Conservation (phyloP, 2,113 vertebrate genomes). For the Pachyramphus minor region DNA sequence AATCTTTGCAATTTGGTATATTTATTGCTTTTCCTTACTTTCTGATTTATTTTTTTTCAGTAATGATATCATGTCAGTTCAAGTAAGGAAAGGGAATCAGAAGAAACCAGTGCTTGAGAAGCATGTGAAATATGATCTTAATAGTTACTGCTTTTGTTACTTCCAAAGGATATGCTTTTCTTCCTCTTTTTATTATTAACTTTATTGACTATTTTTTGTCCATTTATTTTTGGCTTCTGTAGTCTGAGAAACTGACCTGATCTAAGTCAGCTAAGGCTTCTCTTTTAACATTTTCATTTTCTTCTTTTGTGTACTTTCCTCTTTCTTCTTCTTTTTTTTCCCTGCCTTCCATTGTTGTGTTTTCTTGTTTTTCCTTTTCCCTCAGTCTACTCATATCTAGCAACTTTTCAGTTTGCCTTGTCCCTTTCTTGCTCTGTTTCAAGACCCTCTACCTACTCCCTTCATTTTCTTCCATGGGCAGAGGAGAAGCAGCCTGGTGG, state of each 20-base stretch:
- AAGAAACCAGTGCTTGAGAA: not conserved
- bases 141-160: not conserved
- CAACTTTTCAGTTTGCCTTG: not conserved
- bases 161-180: not conserved
- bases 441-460: not conserved
- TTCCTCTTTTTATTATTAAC: not conserved
- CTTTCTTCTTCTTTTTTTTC: not conserved
- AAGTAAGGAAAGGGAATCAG: not conserved
- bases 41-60: not conserved
- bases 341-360: not conserved
- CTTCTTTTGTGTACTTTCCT: not conserved
- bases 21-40: not conserved
- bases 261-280: not conserved
- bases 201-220: not conserved
- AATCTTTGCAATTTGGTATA: not conserved
- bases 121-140: not conserved
- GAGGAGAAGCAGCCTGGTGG: not conserved
- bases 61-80: not conserved
- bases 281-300: not conserved
- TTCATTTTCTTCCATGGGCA: fast-evolving
- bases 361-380: not conserved
- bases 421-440: not conserved
- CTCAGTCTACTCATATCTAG: not conserved
- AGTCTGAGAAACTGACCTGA: not conserved
- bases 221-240: not conserved